Evolutionary conservation across 2,888 invertebrate genomes (phyloP).

Genomic region (Tinea pellionella): DNA sequence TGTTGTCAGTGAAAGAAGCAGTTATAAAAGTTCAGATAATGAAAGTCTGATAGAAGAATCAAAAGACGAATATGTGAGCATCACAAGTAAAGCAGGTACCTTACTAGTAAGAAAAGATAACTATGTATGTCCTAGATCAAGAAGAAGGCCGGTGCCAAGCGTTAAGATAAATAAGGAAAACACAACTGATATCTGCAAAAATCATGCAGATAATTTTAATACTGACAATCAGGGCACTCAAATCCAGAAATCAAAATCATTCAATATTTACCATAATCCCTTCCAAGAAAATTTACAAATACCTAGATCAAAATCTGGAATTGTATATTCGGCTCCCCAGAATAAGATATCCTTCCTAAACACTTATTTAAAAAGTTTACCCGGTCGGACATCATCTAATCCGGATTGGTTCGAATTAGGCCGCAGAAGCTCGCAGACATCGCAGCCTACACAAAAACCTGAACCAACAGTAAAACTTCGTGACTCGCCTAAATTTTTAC

Average conservation of each 20-base stretch:
- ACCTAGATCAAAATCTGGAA: constrained; percentile 50
- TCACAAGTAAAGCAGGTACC: constrained; percentile 49
- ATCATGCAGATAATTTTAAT: neutral
- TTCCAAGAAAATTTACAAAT: constrained; percentile 23
- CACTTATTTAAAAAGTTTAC: constrained; percentile 65
- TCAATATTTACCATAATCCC: constrained; percentile 24
- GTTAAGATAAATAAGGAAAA: neutral
- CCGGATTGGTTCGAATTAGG: constrained; percentile 53
- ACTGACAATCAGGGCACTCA: neutral
- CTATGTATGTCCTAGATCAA: neutral
- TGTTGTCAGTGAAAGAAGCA: constrained; percentile 54
- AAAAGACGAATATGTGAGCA: constrained; percentile 36
- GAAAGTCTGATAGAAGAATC: constrained; percentile 32
- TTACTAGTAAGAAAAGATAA: constrained; percentile 40
- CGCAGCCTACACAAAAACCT: constrained; percentile 29
- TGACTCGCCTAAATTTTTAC: constrained; percentile 31
- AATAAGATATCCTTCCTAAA: constrained; percentile 63
- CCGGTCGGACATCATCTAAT: constrained; percentile 46
- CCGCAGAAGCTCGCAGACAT: constrained; percentile 35
- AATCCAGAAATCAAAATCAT: constrained; percentile 55
- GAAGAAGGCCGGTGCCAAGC: neutral
- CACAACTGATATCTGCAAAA: neutral
- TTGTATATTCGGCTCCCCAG: constrained; percentile 45
- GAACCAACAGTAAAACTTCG: constrained; percentile 25
- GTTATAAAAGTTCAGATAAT: constrained; percentile 65